Evolutionary conservation across 2,113 vertebrate genomes (phyloP).

Genomic region (Puma concolor): DNA sequence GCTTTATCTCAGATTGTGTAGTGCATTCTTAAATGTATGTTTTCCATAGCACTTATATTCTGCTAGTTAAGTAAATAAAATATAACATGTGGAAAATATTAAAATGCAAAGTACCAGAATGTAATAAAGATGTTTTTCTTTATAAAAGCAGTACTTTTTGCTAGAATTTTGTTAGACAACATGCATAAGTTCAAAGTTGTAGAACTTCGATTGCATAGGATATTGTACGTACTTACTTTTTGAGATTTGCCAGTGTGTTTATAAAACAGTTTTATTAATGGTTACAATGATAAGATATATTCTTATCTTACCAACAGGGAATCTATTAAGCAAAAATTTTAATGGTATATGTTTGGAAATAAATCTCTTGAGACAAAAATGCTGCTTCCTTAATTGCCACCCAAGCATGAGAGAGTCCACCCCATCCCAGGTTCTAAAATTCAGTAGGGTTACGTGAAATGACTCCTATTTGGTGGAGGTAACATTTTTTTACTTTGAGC

Average conservation of each 20-base stretch:
- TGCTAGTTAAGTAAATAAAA: slow-evolving; percentile 45
- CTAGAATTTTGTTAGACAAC: slow-evolving; percentile 4
- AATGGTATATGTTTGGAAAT: not conserved
- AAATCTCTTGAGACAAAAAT: not conserved
- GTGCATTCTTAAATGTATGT: not conserved
- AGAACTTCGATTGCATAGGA: not conserved
- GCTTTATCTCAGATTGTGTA: not conserved
- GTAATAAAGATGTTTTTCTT: not conserved
- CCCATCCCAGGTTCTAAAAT: not conserved
- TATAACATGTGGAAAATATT: not conserved
- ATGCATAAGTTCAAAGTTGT: not conserved
- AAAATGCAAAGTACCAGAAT: not conserved
- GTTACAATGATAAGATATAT: not conserved
- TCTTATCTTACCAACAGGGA: not conserved
- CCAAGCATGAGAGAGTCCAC: not conserved
- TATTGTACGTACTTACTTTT: not conserved
- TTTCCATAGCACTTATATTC: not conserved
- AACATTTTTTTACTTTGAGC: not conserved
- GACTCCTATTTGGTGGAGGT: not conserved
- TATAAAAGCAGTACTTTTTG: not conserved
- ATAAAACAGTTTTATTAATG: slow-evolving; percentile 25
- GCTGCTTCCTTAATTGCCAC: not conserved
- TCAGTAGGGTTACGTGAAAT: not conserved
- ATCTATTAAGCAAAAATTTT: not conserved
- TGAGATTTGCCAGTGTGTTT: not conserved